Evolutionary conservation across 1,140 invertebrate species (phyloP).

Genomic region (Drosophila murphyi): DNA sequence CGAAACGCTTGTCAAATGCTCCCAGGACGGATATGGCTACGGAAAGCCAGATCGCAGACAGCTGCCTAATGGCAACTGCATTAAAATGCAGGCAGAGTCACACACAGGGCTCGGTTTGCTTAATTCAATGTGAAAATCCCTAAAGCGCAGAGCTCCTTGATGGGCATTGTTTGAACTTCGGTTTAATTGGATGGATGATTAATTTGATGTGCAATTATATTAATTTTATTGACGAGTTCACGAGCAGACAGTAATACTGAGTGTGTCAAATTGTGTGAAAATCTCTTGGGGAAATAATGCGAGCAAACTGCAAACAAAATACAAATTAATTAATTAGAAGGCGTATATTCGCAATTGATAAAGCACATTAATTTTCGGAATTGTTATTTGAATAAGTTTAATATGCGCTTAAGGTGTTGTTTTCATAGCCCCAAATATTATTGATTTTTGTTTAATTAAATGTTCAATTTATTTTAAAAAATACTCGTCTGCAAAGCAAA

Average conservation of each 20-base stretch:
- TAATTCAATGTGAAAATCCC: slow-evolving; percentile 59
- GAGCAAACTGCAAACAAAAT: too few relatives aligned
- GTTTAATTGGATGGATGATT: slow-evolving; percentile 65
- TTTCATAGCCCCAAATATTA: too few relatives aligned
- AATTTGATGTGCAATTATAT: slow-evolving; percentile 47
- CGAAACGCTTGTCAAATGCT: slow-evolving; percentile 69
- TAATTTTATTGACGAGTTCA: neutral
- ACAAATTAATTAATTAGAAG: too few relatives aligned
- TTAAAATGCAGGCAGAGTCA: slow-evolving; percentile 44
- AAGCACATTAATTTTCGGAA: too few relatives aligned
- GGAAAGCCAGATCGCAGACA: slow-evolving; percentile 12
- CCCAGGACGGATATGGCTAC: slow-evolving; percentile 18
- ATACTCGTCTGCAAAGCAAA: too few relatives aligned
- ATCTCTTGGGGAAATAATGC: neutral
- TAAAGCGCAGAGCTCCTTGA: neutral
- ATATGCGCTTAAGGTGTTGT: too few relatives aligned
- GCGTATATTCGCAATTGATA: too few relatives aligned
- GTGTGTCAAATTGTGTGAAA: slow-evolving; percentile 35
- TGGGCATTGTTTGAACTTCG: slow-evolving; percentile 31
- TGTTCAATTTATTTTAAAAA: too few relatives aligned
- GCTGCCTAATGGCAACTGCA: slow-evolving; percentile 40
- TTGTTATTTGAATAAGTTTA: too few relatives aligned
- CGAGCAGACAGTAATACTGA: neutral
- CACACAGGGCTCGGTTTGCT: slow-evolving; percentile 51
- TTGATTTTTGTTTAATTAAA: too few relatives aligned